Evolutionary conservation across 2,888 invertebrate genomes (phyloP), one percentile per base, ranked within the genome.

Genomic region (Leucophora obtusa): DNA sequence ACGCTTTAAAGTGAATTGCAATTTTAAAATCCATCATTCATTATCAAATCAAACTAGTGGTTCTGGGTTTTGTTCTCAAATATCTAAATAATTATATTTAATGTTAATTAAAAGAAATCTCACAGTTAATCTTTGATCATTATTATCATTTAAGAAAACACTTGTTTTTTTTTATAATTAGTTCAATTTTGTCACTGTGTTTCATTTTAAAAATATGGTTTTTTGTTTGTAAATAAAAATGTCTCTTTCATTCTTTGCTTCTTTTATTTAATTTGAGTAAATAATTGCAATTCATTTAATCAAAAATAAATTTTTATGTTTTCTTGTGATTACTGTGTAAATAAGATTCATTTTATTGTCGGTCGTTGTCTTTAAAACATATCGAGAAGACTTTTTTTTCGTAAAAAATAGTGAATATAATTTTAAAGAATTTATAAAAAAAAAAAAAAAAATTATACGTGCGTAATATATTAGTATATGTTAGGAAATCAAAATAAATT

Each of bases 191-290:
- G 43, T 47, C 38, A 38, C 14, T 38, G 38, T 38, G 2, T 47
- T 47, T 47, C n/a, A 47, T n/a, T 47, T 47, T 47, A 1, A 47
- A 47, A 47, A 47, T 47, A n/a, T 47, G 43, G 2, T 47, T 47
- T 47, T 35, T 47, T 7, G n/a, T 47, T 47, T 47, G 43, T n/a
- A 47, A 47, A 47, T 14, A 47, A 47, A n/a, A 47, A n/a, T 47
- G 5, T 63, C 18, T 47, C 10, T 14, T 11, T 66, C 5, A n/a
- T 47, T 47, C n/a, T 15, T 2, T 47, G 14, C 14, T 43, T 43
- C 56, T 66, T 60, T 66, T 60, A 66, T 60, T 66, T 60, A 66
- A 60, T 74, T 68, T 33, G 53, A 68, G 38, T 28, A 60, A 38
- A 14, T 58, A 65, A 71, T 70, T 69, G 18, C 35, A 62, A 18